Evolutionary conservation across 2,888 invertebrate species (phyloP).

Genomic region (Nesidiocoris tenuis): DNA sequence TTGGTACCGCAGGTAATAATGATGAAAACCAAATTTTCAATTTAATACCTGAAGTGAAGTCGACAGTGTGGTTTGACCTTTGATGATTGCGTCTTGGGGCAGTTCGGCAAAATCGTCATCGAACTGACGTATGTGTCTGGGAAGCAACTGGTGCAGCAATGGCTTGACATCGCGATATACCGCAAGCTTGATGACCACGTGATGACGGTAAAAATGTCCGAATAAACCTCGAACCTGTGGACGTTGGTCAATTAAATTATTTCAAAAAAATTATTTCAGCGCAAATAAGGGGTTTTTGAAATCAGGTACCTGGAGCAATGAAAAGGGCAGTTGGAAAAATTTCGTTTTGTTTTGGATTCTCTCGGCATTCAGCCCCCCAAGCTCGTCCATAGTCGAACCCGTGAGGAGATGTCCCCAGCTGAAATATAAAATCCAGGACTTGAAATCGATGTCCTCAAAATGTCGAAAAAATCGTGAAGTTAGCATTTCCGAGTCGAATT

Average conservation of each 20-base stretch:
- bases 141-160: conserved; percentile 14
- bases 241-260: not conserved
- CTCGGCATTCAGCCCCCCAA: conserved; percentile 6
- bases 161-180: conserved; percentile 7
- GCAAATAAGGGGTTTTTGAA: no score
- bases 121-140: conserved; percentile 34
- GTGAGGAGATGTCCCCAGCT: conserved; percentile 35
- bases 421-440: no score
- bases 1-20: not conserved
- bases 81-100: not conserved
- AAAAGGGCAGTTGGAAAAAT: conserved; percentile 31
- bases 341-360: conserved; percentile 13
- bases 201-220: conserved; percentile 10
- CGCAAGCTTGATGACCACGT: not conserved
- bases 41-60: conserved; percentile 36
- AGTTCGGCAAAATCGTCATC: not conserved
- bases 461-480: no score
- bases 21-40: not conserved
- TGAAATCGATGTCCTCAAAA: no score
- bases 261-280: not conserved
- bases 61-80: conserved; percentile 16
- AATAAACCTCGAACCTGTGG: conserved; percentile 21
- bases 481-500: no score
- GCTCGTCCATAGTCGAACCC: conserved; percentile 30
- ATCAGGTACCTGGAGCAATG: conserved; percentile 36